These are phyloP conservation scores for Anagyrus pseudococci DNA, from an alignment of 2,888 invertebrate genomes.

Conservation along the genomic window DNA sequence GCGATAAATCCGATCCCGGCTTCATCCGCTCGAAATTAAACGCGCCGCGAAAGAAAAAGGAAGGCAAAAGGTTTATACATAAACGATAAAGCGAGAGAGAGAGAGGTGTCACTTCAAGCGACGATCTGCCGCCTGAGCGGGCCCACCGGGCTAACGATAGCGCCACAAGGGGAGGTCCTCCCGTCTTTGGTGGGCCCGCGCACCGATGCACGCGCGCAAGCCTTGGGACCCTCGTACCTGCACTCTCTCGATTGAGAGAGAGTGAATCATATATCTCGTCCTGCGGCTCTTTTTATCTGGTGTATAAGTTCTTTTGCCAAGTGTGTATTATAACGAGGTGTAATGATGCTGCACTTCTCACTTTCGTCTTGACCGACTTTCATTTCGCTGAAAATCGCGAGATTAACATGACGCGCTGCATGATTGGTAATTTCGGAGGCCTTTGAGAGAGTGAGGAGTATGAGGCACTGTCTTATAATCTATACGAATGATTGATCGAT, in stretches of 20 bases:
- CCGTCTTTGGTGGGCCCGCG: conserved; percentile 14
- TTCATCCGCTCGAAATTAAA: no score
- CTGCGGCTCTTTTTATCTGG: no score
- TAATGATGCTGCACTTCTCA: no score
- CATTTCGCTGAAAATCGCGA: no score
- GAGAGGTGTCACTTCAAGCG: conserved; percentile 8
- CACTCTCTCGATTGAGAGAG: background rate
- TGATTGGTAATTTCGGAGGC: no score
- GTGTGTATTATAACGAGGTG: background rate
- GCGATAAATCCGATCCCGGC: no score
- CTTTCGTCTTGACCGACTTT: no score
- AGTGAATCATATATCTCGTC: background rate
- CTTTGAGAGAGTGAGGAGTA: no score
- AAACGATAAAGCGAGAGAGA: conserved; percentile 12
- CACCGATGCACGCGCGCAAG: background rate
- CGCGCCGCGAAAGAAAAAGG: background rate
- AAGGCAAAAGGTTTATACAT: background rate
- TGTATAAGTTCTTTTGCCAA: no score
- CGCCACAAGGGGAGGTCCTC: conserved; percentile 1
- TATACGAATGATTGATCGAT: no score
- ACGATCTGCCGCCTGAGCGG: conserved; percentile 6
- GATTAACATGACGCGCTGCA: no score
- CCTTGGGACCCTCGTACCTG: background rate
- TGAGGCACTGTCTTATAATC: no score
- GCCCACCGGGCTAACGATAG: background rate